Conservation (phyloP, 2,888 invertebrate species). For the Heterodera filipjevi region DNA sequence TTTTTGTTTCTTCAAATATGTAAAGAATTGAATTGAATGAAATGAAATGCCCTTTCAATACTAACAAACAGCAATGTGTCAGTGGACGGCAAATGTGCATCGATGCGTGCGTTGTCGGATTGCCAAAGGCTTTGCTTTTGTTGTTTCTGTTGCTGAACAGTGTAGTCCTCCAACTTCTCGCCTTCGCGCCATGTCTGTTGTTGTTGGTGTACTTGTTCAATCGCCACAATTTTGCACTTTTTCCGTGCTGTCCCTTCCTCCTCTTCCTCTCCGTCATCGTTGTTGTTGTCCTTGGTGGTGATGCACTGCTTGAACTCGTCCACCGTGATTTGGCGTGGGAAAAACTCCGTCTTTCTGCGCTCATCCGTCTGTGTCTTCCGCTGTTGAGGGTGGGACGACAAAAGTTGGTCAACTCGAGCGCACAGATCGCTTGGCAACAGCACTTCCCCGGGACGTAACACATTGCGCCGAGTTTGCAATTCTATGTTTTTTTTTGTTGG, state of each 20-base stretch:
- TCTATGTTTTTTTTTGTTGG: too few relatives aligned
- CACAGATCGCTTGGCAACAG: constrained; percentile 11
- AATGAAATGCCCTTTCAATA: too few relatives aligned
- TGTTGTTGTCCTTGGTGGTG: not conserved
- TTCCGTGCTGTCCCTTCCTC: constrained; percentile 8
- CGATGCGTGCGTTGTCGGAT: constrained; percentile 40
- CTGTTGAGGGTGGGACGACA: not conserved
- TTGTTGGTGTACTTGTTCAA: too few relatives aligned
- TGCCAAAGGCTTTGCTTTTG: constrained; percentile 26
- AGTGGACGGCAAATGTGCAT: constrained; percentile 38
- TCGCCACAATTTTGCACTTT: not conserved
- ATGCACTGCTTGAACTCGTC: constrained; percentile 31
- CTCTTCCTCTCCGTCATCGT: not conserved
- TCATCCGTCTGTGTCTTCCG: too few relatives aligned
- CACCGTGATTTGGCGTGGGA: not conserved
- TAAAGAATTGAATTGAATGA: too few relatives aligned
- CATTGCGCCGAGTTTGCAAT: not conserved
- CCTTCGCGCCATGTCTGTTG: too few relatives aligned
- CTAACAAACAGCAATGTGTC: constrained; percentile 44
- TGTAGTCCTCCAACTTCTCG: too few relatives aligned
- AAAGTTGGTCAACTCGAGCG: not conserved
- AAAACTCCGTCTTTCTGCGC: not conserved
- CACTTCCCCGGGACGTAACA: not conserved
- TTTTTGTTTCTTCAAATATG: too few relatives aligned
- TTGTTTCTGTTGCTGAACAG: not conserved